phyloP scores from a whole-genome alignment of 1,140 invertebrate genomes.

The Catajapyx aquilonaris region DNA sequence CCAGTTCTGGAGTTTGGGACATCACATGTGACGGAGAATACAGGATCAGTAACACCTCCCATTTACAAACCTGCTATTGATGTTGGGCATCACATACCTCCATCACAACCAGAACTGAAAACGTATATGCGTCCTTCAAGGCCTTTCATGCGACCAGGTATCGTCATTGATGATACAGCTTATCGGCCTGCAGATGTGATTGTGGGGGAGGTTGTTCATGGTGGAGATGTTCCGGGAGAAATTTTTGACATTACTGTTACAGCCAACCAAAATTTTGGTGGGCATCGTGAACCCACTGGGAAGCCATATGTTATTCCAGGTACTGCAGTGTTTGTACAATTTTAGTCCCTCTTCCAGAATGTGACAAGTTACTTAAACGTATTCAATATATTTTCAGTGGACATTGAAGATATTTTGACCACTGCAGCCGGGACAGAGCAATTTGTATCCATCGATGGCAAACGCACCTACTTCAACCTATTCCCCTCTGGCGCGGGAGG shows the following conservation, averaged over 20 bases:
- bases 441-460: constrained; percentile 80
- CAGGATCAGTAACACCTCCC: no score
- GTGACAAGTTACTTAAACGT: no score
- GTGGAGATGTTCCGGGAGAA: constrained; percentile 32
- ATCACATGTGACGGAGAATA: no score
- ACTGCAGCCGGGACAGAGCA: constrained; percentile 53
- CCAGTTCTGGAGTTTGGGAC: no score
- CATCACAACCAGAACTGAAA: no score
- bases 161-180: constrained; percentile 58
- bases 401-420: constrained; percentile 30
- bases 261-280: constrained; percentile 57
- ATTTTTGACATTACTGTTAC: constrained; percentile 74
- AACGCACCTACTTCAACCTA: constrained; percentile 66
- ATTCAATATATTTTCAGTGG: no score
- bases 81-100: no score
- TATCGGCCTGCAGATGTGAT: no score
- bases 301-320: constrained; percentile 30
- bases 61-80: no score
- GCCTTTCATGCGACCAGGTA: constrained; percentile 30
- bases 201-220: not conserved
- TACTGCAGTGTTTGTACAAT: constrained; percentile 14
- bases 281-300: constrained; percentile 14
- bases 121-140: no score
- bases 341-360: not conserved
- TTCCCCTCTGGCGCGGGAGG: constrained; percentile 21